Evolutionary conservation across 2,797 vertebrate species (phyloP).

Genomic region (Hybognathus amarus): DNA sequence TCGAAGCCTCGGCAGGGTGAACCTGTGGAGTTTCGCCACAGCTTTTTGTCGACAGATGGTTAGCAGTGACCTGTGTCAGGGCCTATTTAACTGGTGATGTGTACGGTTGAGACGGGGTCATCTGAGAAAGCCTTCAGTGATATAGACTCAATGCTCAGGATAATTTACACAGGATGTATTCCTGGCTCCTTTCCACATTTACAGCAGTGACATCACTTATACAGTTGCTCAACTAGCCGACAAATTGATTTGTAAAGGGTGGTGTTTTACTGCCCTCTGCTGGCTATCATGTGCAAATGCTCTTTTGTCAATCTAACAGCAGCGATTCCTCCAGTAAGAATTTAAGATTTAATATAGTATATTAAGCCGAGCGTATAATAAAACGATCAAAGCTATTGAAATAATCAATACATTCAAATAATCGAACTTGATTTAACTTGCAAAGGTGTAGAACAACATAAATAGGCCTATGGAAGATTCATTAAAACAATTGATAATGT

Average conservation of each 20-base stretch:
- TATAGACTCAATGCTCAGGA: conserved; percentile 44
- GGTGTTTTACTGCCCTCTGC: conserved; percentile 44
- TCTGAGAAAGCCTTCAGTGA: conserved; percentile 46
- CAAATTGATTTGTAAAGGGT: not conserved
- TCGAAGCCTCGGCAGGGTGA: conserved; percentile 41
- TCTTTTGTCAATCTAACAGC: no score
- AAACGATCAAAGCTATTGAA: not conserved
- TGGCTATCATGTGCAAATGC: conserved; percentile 1
- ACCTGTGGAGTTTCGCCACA: conserved; percentile 22
- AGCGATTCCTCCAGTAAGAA: not conserved
- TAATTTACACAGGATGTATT: conserved; percentile 54
- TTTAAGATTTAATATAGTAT: not conserved
- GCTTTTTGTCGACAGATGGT: conserved; percentile 44
- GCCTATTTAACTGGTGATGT: conserved; percentile 2
- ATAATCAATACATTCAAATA: no score
- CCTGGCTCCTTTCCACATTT: conserved; percentile 19
- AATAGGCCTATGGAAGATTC: no score
- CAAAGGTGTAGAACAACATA: not conserved
- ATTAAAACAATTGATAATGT: not conserved
- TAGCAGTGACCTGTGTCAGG: conserved; percentile 43
- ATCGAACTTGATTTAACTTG: not conserved
- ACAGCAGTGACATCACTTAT: conserved; percentile 43
- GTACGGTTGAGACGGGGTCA: conserved; percentile 18
- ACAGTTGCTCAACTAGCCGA: not conserved
- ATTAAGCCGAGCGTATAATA: no score